Conservation (phyloP, 2,888 invertebrate genomes). For the Eudemis profundana region DNA sequence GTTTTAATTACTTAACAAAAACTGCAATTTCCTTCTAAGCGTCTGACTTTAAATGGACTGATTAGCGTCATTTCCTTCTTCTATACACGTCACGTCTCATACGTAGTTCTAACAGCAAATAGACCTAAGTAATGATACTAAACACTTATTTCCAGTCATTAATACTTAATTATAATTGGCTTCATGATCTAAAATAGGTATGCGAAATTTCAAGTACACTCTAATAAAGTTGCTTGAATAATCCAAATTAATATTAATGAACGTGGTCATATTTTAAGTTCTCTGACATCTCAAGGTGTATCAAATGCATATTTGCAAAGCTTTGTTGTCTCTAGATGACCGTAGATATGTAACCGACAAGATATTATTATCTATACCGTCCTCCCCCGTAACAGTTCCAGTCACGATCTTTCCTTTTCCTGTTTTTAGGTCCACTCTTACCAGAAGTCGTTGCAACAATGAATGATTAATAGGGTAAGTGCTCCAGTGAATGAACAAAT, state of each 20-base stretch:
- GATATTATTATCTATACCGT: conserved; percentile 6
- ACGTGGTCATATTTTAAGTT: conserved; percentile 14
- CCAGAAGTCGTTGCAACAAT: conserved; percentile 28
- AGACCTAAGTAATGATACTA: not conserved
- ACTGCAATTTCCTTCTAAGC: conserved; percentile 17
- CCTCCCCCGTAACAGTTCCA: conserved; percentile 18
- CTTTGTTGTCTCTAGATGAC: conserved; percentile 14
- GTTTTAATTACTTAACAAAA: conserved; percentile 14
- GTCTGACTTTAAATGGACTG: not conserved
- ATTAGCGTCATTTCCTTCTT: conserved; percentile 11
- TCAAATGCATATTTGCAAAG: conserved; percentile 1
- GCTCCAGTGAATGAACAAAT: too few relatives aligned
- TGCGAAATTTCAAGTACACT: conserved; percentile 15
- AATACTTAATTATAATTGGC: not conserved
- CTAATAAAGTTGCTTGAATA: conserved; percentile 26
- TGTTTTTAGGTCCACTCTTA: conserved; percentile 16
- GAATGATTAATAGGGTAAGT: conserved; percentile 26
- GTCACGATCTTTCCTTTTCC: conserved; percentile 21
- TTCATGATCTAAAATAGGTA: not conserved
- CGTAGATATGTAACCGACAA: conserved; percentile 5
- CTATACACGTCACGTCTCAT: not conserved
- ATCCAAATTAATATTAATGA: conserved; percentile 29
- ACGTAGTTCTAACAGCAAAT: not conserved
- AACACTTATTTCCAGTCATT: not conserved
- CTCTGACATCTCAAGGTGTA: conserved; percentile 29